phyloP scores from a whole-genome alignment of 2,888 invertebrate genomes.

The Drosophila prolongata region DNA sequence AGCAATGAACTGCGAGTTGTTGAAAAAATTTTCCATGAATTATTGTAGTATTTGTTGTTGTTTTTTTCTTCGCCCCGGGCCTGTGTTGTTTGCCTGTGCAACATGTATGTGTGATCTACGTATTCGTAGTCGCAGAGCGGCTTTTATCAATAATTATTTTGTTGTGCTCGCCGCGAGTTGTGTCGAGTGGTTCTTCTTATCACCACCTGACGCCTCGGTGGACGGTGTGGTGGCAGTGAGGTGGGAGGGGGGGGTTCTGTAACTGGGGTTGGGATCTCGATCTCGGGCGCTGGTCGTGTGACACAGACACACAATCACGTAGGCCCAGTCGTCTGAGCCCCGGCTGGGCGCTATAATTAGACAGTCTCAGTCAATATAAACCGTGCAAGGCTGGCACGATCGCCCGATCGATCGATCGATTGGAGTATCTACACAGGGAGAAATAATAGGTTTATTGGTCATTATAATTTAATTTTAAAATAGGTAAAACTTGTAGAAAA shows the following conservation, averaged over 20 bases:
- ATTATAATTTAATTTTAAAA: too few species aligned
- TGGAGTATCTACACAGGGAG: constrained; percentile 11
- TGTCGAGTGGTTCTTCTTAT: constrained; percentile 67
- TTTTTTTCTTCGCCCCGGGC: constrained; percentile 13
- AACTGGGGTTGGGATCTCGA: constrained; percentile 21
- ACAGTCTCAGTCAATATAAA: constrained; percentile 49
- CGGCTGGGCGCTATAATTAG: constrained; percentile 65
- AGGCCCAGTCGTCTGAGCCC: constrained; percentile 52
- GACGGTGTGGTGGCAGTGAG: neutral
- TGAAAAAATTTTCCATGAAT: constrained; percentile 77
- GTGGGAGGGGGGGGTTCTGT: constrained; percentile 1
- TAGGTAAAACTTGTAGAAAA: too few species aligned
- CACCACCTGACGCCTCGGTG: constrained; percentile 49
- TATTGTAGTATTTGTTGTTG: constrained; percentile 54
- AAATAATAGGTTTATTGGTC: neutral
- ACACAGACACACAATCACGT: constrained; percentile 75
- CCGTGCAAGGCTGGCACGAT: constrained; percentile 48
- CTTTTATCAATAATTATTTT: constrained; percentile 80
- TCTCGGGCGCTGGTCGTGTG: constrained; percentile 60
- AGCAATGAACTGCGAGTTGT: constrained; percentile 72
- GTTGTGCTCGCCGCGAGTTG: constrained; percentile 67
- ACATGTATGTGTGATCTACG: neutral
- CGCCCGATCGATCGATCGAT: constrained; percentile 24
- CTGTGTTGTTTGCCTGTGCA: constrained; percentile 50
- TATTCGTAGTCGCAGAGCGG: constrained; percentile 26